A percentile compares a stretch with the other conserved stretches of the same genome.
Conservation (phyloP, 2,888 invertebrate genomes). For the Rotaria socialis region DNA sequence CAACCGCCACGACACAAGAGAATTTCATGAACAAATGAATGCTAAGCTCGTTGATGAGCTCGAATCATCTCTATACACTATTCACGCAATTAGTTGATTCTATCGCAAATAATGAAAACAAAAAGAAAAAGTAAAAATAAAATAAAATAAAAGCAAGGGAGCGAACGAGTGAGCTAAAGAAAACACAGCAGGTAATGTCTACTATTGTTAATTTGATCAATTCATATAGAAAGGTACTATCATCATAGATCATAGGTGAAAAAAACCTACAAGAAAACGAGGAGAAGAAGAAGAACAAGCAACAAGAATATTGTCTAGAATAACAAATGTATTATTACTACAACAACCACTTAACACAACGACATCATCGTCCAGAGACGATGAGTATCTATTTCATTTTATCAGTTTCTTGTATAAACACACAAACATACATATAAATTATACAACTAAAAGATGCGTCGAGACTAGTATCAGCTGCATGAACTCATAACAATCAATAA, state of each 20-base stretch:
- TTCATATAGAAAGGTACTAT: neutral
- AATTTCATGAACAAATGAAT: constrained; percentile 14
- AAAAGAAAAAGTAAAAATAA: no score
- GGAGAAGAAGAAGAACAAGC: neutral
- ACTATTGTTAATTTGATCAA: neutral
- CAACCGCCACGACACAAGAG: neutral
- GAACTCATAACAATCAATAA: neutral
- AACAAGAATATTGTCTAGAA: neutral
- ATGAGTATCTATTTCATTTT: constrained; percentile 12
- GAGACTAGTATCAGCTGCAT: constrained; percentile 12
- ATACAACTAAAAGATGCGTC: neutral
- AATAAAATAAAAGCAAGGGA: neutral
- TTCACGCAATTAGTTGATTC: neutral
- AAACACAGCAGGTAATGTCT: constrained; percentile 12
- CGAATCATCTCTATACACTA: neutral
- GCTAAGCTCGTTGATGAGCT: neutral
- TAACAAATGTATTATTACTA: constrained; percentile 14
- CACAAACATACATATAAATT: neutral
- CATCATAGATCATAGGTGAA: no score
- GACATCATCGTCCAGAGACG: neutral
- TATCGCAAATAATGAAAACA: constrained; percentile 14
- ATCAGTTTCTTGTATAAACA: constrained; percentile 6
- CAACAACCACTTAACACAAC: neutral
- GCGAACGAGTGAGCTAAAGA: neutral
- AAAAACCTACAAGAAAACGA: no score